phyloP scores from a whole-genome alignment of 2,888 invertebrate species.

The Coenonympha glycerion region DNA sequence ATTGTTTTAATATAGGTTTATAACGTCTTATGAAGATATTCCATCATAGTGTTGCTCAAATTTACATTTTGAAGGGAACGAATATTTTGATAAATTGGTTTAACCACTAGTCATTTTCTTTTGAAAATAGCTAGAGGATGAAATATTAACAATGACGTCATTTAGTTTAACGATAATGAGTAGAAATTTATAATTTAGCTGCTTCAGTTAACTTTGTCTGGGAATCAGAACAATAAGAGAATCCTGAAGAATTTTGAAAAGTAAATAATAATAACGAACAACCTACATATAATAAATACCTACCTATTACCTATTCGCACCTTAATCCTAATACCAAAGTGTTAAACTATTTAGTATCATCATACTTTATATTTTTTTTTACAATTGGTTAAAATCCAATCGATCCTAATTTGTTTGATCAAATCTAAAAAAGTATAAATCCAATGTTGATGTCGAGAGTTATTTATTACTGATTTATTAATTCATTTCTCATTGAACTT shows the following conservation, averaged over 20 bases:
- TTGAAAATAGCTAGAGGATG: conserved; percentile 55
- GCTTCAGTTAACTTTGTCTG: background rate
- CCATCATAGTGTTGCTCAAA: conserved; percentile 73
- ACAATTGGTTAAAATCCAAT: no score
- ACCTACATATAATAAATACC: no score
- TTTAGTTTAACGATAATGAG: conserved; percentile 3
- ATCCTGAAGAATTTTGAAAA: background rate
- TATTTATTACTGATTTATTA: background rate
- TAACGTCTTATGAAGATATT: conserved; percentile 71
- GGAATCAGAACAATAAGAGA: background rate
- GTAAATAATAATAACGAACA: no score
- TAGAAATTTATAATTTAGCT: background rate
- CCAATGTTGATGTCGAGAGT: no score
- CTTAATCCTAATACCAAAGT: conserved; percentile 3
- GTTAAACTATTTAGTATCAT: no score
- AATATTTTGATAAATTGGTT: conserved; percentile 56
- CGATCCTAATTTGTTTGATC: no score
- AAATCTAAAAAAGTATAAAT: background rate
- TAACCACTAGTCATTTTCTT: conserved; percentile 72
- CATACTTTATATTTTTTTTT: no score
- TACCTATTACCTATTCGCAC: no score
- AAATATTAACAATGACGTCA: conserved; percentile 13
- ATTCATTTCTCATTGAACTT: background rate
- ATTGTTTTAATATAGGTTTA: conserved; percentile 66
- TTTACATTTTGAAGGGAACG: conserved; percentile 63